Base-by-base conservation (phyloP, 2,888 invertebrate genomes). In the Zootermopsis nevadensis region DNA sequence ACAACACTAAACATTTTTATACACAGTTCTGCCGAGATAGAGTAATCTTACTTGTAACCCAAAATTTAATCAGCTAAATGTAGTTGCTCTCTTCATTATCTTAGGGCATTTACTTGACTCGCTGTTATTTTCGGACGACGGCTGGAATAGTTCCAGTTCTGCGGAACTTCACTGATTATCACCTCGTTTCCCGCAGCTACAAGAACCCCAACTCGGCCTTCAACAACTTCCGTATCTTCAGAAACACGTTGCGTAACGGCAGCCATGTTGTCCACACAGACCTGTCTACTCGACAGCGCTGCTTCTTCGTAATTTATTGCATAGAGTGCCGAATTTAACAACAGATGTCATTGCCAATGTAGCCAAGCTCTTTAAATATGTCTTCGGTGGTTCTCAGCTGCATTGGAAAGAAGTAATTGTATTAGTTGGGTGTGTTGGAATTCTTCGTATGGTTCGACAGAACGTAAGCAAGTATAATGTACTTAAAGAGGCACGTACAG, bases 11-110 rank as follows among this genome's bases (percentile, higher is more conserved):
- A 27, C n/a, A 12, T 19, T 60, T 60, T 60, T 27, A 4, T 27
- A 60, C 12, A 2, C 19, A 19, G 15, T 19, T 48, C 19, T 48
- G 48, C 48, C 19, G 19, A 27, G 27, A 15, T n/a, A 27, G n/a
- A 60, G 2, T 60, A 27, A 60, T n/a, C 60, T n/a, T 2, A 27
- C 24, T 53, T 77, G 53, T 38, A 77, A 77, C 53, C n/a, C 77
- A 77, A 48, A 77, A 77, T 77, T 77, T 48, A 77, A 77, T 77
- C 77, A 77, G 31, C 30, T 77, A 77, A 77, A 53, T 77, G 53
- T 38, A 77, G 53, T 33, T 19, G 30, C 19, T 33, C 33, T 31
- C 42, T 42, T 76, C 42, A 27, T 76, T 69, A 69, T 33, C 33
- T 10, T 8, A 33, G 8, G n/a, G n/a, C n/a, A 31, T 69, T 30